Evolutionary conservation across 1,140 invertebrate genomes (phyloP), one percentile per base, ranked within the genome.

Genomic region (Drosophila equinoxialis): DNA sequence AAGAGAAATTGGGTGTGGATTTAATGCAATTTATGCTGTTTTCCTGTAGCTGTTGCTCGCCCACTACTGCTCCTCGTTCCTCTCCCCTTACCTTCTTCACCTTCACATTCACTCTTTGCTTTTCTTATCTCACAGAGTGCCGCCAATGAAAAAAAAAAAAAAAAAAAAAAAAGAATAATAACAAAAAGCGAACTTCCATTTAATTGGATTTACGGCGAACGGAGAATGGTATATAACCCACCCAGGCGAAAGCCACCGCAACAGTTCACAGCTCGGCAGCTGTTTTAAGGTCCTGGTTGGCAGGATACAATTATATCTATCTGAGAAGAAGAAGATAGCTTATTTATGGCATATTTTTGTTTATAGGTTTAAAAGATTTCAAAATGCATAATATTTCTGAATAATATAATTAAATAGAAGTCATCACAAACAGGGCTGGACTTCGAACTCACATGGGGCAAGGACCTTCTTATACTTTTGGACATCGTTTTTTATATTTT

Each of bases 161-260:
- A 17, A 17, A 17, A 17, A 17, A 55, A 6, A 42, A 30, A 65
- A 58, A 17, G 26, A 58, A 65, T 39, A 45, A 37, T 57, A 39
- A 39, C 59, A 55, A 73, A 71, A 74, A 55, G 58, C 20, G 45
- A 51, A 30, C 65, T 73, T 62, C 42, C 58, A 66, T 66, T 68
- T 75, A 75, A 75, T 75, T 75, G 73, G 48, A 74, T 57, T 72
- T 45, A 39, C 45, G 67, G 71, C 58, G 54, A 68, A 62, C 45
- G 20, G 20, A 23, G 45, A 51, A 51, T 51, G 17, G 45, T 8
- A 20, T 51, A 51, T 51, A 51, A 51, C 45, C 45, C 45, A 51
- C 45, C 45, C 45, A 51, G 23, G 10, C 45, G 45, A 23, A 51
- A 51, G 45, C 45, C 45, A 48, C 14, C 45, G 14, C 45, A 51